Conservation (phyloP, 1,140 invertebrate species). For the Eubasilissa regina region DNA sequence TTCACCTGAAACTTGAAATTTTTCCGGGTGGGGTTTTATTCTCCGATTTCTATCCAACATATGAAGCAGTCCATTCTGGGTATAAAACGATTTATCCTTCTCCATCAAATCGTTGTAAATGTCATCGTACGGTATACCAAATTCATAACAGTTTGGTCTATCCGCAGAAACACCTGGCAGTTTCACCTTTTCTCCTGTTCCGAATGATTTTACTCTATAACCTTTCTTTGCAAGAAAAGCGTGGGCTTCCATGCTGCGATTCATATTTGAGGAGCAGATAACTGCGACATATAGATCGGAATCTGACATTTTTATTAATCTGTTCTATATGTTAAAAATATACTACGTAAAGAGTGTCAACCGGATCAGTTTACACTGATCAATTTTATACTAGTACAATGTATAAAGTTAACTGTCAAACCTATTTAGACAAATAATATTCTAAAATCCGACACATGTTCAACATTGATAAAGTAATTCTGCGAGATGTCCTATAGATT, state of each 20-base stretch:
- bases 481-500: no score
- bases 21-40: conserved; percentile 95
- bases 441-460: conserved; percentile 2
- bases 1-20: conserved; percentile 92
- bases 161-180: conserved; percentile 95
- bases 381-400: neutral
- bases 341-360: neutral
- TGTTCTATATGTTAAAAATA: neutral
- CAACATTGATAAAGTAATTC: neutral
- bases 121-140: conserved; percentile 95
- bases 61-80: conserved; percentile 98
- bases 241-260: conserved; percentile 99
- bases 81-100: conserved; percentile 94
- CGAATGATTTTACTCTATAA: conserved; percentile 96
- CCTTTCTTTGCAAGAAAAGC: conserved; percentile 97
- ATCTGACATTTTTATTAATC: conserved; percentile 63
- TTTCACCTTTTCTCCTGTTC: conserved; percentile 98
- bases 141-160: conserved; percentile 98
- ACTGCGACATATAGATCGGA: conserved; percentile 89
- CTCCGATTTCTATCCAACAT: conserved; percentile 98
- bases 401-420: conserved; percentile 2
- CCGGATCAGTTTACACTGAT: neutral
- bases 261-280: conserved; percentile 99
- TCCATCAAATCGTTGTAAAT: conserved; percentile 96
- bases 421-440: neutral